Evolutionary conservation across 2,797 vertebrate species (phyloP).

Genomic region (Dendrocincla fuliginosa): DNA sequence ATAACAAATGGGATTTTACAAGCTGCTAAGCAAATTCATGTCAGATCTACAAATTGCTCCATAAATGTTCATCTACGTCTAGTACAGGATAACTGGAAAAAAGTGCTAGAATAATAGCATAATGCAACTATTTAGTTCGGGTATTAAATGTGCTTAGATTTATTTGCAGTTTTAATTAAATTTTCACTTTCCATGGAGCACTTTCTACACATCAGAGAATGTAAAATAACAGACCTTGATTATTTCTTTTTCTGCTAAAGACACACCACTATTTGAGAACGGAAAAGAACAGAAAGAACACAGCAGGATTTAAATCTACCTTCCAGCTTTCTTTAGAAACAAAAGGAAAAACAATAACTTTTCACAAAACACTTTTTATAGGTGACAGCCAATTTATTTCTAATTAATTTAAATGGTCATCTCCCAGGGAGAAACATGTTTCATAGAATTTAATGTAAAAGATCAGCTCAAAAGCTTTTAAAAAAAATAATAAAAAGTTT

Average conservation of each 20-base stretch:
- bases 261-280: not conserved
- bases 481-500: not conserved
- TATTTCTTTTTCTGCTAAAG: not conserved
- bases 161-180: conserved; percentile 33
- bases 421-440: not conserved
- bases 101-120: not conserved
- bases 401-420: not conserved
- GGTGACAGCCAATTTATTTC: not conserved
- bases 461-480: not conserved
- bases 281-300: not conserved
- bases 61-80: not conserved
- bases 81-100: not conserved
- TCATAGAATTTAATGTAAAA: not conserved
- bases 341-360: not conserved
- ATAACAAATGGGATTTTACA: not conserved
- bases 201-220: not conserved
- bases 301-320: not conserved
- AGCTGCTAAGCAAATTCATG: not conserved
- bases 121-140: not conserved
- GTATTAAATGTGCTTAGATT: not conserved
- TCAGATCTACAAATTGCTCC: not conserved
- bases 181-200: not conserved
- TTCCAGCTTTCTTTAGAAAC: not conserved
- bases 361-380: not conserved
- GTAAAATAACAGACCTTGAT: not conserved